Evolutionary conservation across 2,888 invertebrate species (phyloP), one percentile per base, ranked within the genome.

Genomic region (Hartigia nigra): DNA sequence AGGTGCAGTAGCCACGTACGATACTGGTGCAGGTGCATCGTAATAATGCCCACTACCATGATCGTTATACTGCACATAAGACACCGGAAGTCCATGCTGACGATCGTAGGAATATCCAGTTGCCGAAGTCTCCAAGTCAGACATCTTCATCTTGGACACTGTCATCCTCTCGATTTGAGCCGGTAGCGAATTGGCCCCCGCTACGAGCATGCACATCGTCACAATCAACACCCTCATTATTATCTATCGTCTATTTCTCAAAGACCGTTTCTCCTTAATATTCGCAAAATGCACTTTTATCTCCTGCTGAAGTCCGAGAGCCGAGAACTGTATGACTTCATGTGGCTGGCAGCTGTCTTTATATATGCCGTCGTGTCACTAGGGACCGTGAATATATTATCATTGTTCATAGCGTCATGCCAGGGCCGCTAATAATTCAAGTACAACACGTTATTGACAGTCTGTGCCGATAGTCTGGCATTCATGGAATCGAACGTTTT

Each of bases 111-210:
- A 81, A 88, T 93, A 95, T 1, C 94, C 94, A 0, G 93, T 93
- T 0, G 94, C 94, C 0, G 94, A 94, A 0, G 93, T 93, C 81
- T 93, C 94, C 69, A 94, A 93, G 88, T 95, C 95, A 9, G 93
- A 93, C 72, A 93, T 93, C 0, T 93, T 92, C 79, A 93, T 93
- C 77, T 94, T 92, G 70, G 93, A 93, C 91, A 94, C 92, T 39
- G 93, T 93, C 92, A 93, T 93, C 72, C 83, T 84, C 36, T 87
- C 87, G 78, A 84, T 78, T 34, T 82, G 80, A 14, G 76, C 36
- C 14, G 79, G 79, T 1, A 79, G 23, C 36, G 76, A 76, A 70
- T 14, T 39, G 55, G 35, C 79, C 5, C 37, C 36, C 1, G n/a
- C 72, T 12, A n/a, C 9, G 23, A 55, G 55, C 23, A 55, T 55